A percentile compares a stretch with the other conserved stretches of the same genome.
These are phyloP conservation scores for Diuraphis noxia DNA, from an alignment of 1,140 invertebrate genomes.

Conservation along the genomic window DNA sequence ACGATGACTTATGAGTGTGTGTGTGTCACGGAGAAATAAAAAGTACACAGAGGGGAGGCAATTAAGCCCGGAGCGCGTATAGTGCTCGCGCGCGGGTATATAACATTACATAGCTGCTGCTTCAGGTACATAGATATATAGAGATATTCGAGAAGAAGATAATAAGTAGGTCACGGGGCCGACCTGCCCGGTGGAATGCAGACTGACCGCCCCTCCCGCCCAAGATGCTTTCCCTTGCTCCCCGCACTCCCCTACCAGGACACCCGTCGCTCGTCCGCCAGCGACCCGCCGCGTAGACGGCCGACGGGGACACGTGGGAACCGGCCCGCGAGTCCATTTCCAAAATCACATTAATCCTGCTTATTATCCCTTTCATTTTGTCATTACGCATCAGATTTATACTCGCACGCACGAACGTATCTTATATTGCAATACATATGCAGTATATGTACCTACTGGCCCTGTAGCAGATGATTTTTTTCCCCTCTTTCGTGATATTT, in stretches of 20 bases:
- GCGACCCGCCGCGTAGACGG: background rate
- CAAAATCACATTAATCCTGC: conserved; percentile 24
- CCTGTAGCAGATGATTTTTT: background rate
- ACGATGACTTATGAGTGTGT: background rate
- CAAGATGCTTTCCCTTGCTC: conserved; percentile 46
- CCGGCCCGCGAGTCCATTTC: background rate
- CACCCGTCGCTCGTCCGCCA: background rate
- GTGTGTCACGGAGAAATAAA: background rate
- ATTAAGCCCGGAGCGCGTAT: conserved; percentile 14
- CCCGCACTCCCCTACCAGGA: background rate
- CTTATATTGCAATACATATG: background rate
- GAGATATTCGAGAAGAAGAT: background rate
- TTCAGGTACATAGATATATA: background rate
- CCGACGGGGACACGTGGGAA: conserved; percentile 40
- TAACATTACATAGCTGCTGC: background rate
- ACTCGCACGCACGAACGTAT: background rate
- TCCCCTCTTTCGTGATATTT: background rate
- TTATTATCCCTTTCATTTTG: conserved; percentile 43
- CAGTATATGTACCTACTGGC: background rate
- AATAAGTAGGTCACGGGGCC: conserved; percentile 49
- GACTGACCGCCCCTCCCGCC: conserved; percentile 49
- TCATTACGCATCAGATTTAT: background rate
- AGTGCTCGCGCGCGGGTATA: background rate
- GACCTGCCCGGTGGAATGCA: conserved; percentile 51
- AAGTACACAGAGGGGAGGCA: background rate